Evolutionary conservation across 2,888 invertebrate species (phyloP), one percentile per base, ranked within the genome.

Genomic region (Molanna angustata): DNA sequence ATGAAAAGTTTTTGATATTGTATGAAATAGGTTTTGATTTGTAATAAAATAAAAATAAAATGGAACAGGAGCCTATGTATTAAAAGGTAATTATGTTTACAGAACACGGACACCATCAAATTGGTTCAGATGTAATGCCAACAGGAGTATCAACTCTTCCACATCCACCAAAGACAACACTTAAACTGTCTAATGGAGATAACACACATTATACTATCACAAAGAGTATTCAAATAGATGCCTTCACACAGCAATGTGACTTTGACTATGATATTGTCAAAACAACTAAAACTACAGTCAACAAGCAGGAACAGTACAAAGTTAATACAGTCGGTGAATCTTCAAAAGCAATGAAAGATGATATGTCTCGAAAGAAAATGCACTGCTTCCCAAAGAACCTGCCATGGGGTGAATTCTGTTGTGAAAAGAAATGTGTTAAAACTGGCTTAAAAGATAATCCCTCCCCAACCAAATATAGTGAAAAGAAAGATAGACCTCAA

Each of bases 401-500:
- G 50, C 61, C 48, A 48, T 64, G 70, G 55, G 56, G 56, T 11
- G 57, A 60, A 21, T 58, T 60, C 31, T 59, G 59, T 31, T 58
- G 56, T 21, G 57, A 59, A 43, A 57, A 56, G 48, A 57, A 52
- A 27, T 56, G 59, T 19, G 59, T 56, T 18, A 54, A 56, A 39
- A 53, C 56, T 3, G 33, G 22, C 7, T 45, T 44, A 2, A 21
- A 31, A 4, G 43, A 39, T 9, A 47, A 51, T 27, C 50, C 48
- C 32, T 52, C 52, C 2, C 48, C 56, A 4, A 51, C 48, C 2
- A 54, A 56, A 20, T 52, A 53, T 14, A 50, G 37, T 19, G 55
- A 56, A 17, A 56, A 53, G 17, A 52, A 54, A 21, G 52, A 53
- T 13, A 46, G 50, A n/a, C 14, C 20, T 2, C 6, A 20, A 17